Base-by-base conservation (phyloP, 2,888 invertebrate species). In the Spodoptera littoralis region DNA sequence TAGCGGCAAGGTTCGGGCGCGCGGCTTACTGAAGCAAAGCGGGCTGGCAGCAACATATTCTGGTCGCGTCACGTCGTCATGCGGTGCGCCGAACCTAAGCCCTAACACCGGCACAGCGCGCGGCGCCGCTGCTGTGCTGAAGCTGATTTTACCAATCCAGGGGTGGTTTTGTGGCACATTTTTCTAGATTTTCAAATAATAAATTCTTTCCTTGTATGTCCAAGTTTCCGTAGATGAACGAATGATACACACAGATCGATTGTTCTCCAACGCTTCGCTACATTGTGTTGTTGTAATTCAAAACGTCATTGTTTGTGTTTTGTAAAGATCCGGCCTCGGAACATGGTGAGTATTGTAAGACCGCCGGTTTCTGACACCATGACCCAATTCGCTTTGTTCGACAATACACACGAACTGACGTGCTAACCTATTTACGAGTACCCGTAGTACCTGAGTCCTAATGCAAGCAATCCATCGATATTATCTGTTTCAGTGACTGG, bases 291-390 rank as follows among this genome's bases (percentile, higher is more conserved):
- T 12, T 44, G 12, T 18, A 49, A 43, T 57, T 54, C 50, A 24
- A 51, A 56, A 57, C 24, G 50, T 44, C 11, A 53, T 61, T 73
- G 62, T 73, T 50, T 53, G 61, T 62, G 43, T 56, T 46, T 61
- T 50, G 44, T 73, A 44, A 50, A 61, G 56, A 41, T 22, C 22
- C n/a, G 62, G 43, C 46, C 62, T 53, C 30, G 43, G 45, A 49
- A 12, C 53, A 27, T 18, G 42, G 42, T 44, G 27, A 5, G 44
- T 30, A 62, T 57, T 53, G 68, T 67, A 24, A 24, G 44, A 18
- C 55, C 13, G 41, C 30, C 44, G 61, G 51, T 55, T 53, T 42
- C 56, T 54, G 69, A 54, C 73, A 68, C 69, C 53, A 68, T 73
- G 73, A 73, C 56, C 73, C 48, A 50, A 62, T 68, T 67, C 30